These are phyloP conservation scores for Meriones unguiculatus DNA, from an alignment of 2,113 vertebrate genomes.

Conservation along the genomic window DNA sequence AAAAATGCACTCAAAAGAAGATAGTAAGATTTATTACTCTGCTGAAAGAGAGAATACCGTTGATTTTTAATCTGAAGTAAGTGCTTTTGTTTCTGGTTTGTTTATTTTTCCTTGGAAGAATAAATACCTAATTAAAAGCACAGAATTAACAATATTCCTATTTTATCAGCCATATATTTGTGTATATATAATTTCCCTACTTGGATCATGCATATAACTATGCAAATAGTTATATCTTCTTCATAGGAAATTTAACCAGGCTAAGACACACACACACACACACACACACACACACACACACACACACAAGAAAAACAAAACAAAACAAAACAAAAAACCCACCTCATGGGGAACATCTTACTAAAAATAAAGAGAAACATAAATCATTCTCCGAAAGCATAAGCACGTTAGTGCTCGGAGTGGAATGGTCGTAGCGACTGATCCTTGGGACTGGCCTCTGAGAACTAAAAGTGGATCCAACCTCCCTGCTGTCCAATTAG, in stretches of 20 bases:
- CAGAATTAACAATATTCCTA: not conserved
- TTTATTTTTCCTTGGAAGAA: not conserved
- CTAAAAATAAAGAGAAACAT: not conserved
- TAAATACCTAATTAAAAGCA: constrained; percentile 9
- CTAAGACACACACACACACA: not conserved
- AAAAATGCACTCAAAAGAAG: constrained; percentile 38
- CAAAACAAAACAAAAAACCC: not conserved
- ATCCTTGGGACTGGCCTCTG: not conserved
- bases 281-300: not conserved
- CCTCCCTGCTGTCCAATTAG: not conserved
- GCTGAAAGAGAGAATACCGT: constrained; percentile 48
- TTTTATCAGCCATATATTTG: not conserved
- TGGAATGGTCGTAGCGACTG: not conserved
- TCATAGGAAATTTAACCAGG: not conserved
- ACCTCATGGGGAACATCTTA: not conserved
- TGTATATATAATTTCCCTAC: not conserved
- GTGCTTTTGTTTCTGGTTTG: not conserved
- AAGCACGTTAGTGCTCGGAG: not conserved
- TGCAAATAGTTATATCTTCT: not conserved
- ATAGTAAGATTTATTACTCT: constrained; percentile 12
- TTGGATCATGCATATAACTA: not conserved
- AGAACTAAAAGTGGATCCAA: not conserved
- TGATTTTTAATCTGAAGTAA: constrained; percentile 15
- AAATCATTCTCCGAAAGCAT: not conserved
- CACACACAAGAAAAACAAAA: no score